Conservation (phyloP, 2,113 vertebrate species). For the Serilophus lunatus region DNA sequence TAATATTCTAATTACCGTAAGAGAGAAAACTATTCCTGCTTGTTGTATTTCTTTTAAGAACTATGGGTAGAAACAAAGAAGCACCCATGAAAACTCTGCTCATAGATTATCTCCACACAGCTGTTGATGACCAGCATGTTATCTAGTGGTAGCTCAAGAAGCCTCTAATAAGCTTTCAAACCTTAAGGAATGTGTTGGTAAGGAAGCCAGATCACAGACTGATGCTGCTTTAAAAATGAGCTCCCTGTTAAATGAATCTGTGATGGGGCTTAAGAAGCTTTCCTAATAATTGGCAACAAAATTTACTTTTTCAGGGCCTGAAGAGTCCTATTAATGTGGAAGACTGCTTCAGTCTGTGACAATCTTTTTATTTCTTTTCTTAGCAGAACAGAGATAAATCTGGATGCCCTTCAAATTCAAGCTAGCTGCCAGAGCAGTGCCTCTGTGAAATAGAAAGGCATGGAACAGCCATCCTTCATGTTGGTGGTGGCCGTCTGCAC, state of each 20-base stretch:
- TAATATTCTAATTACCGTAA: neutral
- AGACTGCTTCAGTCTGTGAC: neutral
- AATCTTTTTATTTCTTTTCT: neutral
- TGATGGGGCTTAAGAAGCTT: neutral
- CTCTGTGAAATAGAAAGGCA: neutral
- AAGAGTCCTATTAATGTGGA: neutral
- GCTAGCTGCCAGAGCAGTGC: neutral
- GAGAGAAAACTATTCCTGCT: neutral
- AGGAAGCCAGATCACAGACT: neutral
- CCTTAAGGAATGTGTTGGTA: neutral
- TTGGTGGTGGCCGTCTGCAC: accelerated
- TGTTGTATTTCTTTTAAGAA: neutral
- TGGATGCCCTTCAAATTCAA: neutral
- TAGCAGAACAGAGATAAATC: neutral
- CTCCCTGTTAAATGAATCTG: neutral
- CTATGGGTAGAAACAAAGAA: neutral
- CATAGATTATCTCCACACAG: neutral
- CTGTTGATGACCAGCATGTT: neutral
- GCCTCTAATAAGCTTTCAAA: neutral
- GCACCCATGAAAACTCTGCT: neutral
- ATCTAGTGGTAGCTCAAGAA: neutral
- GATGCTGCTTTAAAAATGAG: neutral
- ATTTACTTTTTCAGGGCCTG: neutral
- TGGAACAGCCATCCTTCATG: neutral
- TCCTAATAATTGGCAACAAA: neutral